A percentile compares a stretch with the other conserved stretches of the same genome.
phyloP scores from a whole-genome alignment of 2,888 invertebrate species.

The Acrocera orbiculus region DNA sequence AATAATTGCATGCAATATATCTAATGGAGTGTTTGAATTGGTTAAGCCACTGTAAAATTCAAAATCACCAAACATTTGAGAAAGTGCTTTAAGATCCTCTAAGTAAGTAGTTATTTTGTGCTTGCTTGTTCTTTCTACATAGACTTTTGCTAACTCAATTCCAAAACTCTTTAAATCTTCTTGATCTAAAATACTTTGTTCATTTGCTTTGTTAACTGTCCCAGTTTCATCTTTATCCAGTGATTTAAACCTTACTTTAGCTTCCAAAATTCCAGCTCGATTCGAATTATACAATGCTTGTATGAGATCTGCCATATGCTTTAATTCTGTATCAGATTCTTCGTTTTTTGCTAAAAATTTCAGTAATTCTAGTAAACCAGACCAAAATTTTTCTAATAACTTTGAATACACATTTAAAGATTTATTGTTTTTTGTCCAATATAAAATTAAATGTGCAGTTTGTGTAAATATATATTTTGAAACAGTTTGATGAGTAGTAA shows the following conservation, averaged over 20 bases:
- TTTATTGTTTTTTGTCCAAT: constrained; percentile 36
- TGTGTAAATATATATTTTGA: constrained; percentile 35
- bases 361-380: constrained; percentile 17
- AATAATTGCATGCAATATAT: constrained; percentile 18
- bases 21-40: constrained; percentile 19
- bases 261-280: too few species aligned
- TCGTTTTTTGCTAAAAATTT: too few species aligned
- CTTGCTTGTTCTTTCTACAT: constrained; percentile 36
- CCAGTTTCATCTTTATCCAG: constrained; percentile 16
- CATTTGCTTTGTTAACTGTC: constrained; percentile 8
- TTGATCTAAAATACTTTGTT: constrained; percentile 3
- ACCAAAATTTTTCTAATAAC: constrained; percentile 22
- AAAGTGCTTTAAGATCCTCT: constrained; percentile 35
- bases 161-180: constrained; percentile 19
- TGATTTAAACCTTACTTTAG: constrained; percentile 39
- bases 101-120: constrained; percentile 33
- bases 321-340: too few species aligned
- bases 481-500: constrained; percentile 27
- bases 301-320: constrained; percentile 32
- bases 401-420: constrained; percentile 18
- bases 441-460: constrained; percentile 35
- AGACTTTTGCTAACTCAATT: constrained; percentile 25
- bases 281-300: constrained; percentile 20
- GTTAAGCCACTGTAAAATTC: too few species aligned
- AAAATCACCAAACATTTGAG: constrained; percentile 38